Evolutionary conservation across 1,140 invertebrate species (phyloP), one percentile per base, ranked within the genome.

Genomic region (Hypsibius dujardini): DNA sequence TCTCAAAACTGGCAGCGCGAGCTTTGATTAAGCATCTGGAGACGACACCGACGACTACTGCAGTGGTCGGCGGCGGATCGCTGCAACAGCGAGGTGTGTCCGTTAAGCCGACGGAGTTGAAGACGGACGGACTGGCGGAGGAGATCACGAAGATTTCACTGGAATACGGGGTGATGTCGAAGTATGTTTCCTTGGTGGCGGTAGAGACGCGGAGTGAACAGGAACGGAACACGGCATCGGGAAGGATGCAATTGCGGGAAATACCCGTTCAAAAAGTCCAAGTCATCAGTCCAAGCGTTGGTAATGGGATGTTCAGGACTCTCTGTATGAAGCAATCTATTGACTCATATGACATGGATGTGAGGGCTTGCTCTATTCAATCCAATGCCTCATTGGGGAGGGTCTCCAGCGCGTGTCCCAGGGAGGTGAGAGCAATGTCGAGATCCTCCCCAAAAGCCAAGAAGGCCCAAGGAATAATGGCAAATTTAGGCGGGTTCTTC

Each of bases 71-170:
- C 46, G 74, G 72, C 3, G 40, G 14, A 15, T 47, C 12, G 42
- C 1, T 2, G 15, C 7, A 47, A 28, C 0, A 28, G 28, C 28
- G 28, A 28, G 28, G 28, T 28, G 28, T 28, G 28, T 28, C 28
- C 28, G 28, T 28, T 28, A 28, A 28, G 47, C 45, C 7, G 59
- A 59, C 1, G 59, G 76, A 75, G 47, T 70, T 77, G 46, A 74
- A 77, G 71, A 56, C 50, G 50, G n/a, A 7, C 50, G 7, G 50
- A 7, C 50, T 12, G 50, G 50, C 7, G 50, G 50, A 56, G 50
- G n/a, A 56, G 50, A 56, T 56, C 50, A n/a, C 7, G 7, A 56
- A 56, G 50, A 56, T n/a, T 12, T 12, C n/a, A 7, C 7, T 56
- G 50, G 50, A 56, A n/a, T n/a, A 12, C n/a, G 7, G 7, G 0